Conservation (phyloP, 2,888 invertebrate genomes). For the Elysia crispata region DNA sequence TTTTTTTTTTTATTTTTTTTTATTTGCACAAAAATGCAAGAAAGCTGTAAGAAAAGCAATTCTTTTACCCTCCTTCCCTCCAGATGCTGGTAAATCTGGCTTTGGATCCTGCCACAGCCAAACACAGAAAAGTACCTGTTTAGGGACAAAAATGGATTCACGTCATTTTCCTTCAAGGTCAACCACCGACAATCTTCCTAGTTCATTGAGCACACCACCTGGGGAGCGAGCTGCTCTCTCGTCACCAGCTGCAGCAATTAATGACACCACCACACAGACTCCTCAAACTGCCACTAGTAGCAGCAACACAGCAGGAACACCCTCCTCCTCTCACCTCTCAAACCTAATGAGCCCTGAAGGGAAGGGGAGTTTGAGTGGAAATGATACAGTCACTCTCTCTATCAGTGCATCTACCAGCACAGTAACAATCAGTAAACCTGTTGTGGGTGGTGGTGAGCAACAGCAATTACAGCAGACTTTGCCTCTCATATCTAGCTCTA, state of each 20-base stretch:
- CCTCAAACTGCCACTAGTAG: constrained; percentile 12
- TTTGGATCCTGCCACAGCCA: constrained; percentile 39
- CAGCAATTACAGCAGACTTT: background rate
- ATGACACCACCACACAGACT: constrained; percentile 30
- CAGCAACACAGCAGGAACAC: constrained; percentile 30
- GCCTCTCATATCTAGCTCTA: constrained; percentile 16
- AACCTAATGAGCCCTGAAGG: constrained; percentile 11
- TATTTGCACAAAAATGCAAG: too few species aligned
- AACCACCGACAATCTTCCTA: constrained; percentile 50
- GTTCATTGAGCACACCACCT: constrained; percentile 44
- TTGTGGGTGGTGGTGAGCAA: background rate
- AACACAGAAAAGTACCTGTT: constrained; percentile 33
- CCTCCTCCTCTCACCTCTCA: constrained; percentile 30
- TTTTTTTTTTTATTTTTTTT: too few species aligned
- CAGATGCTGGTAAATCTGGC: constrained; percentile 48
- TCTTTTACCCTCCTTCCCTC: background rate
- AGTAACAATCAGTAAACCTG: too few species aligned
- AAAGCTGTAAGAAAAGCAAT: too few species aligned
- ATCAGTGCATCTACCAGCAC: too few species aligned
- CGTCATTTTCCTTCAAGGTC: constrained; percentile 53
- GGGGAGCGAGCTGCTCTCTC: constrained; percentile 46
- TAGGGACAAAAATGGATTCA: constrained; percentile 50
- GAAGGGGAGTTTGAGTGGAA: background rate
- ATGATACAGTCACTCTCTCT: background rate
- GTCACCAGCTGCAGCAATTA: constrained; percentile 32